Evolutionary conservation across 2,113 vertebrate species (phyloP), one percentile per base, ranked within the genome.

Genomic region (Mystacornis crossleyi): DNA sequence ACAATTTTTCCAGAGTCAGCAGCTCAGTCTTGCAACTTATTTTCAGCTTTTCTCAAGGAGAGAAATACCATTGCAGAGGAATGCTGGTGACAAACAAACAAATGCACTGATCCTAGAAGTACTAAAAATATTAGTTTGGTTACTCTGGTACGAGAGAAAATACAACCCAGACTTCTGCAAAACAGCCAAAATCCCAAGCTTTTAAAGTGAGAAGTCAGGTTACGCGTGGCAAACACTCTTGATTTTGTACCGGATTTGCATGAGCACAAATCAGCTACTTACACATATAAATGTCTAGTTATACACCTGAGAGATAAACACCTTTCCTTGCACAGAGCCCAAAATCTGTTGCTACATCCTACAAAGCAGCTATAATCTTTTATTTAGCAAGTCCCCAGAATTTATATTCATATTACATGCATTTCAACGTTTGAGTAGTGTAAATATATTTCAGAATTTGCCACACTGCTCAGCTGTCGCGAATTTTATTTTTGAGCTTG

Each of bases 1-100:
- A 96, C 95, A 83, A 26, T 67, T 96, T 90, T 96, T 93, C 58
- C 93, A 71, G 51, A 94, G 93, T 95, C 96, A 96, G 96, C 95
- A 93, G 77, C 92, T 93, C 51, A 61, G 88, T 86, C 86, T 90
- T 64, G 57, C 72, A 64, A 84, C 65, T 92, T 96, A 94, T 94
- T 94, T 96, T 93, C 90, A 93, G 90, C 53, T 79, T 93, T 94
- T 71, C 74, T 86, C n/a, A 71, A 79, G 40, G 33, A 89, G 62
- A 94, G 65, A 75, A 94, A 70, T 69, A 69, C 45, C 69, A 61
- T 43, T 34, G 48, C 75, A 84, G 61, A 71, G 28, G 43, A 80
- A 90, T 14, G n/a, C 31, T 78, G 88, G 83, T 25, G 86, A 93
- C 66, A 86, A 93, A 73, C 20, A 54, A 69, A 79, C 87, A 92